Conservation (phyloP, 2,113 vertebrate genomes). For the Osmerus mordax region DNA sequence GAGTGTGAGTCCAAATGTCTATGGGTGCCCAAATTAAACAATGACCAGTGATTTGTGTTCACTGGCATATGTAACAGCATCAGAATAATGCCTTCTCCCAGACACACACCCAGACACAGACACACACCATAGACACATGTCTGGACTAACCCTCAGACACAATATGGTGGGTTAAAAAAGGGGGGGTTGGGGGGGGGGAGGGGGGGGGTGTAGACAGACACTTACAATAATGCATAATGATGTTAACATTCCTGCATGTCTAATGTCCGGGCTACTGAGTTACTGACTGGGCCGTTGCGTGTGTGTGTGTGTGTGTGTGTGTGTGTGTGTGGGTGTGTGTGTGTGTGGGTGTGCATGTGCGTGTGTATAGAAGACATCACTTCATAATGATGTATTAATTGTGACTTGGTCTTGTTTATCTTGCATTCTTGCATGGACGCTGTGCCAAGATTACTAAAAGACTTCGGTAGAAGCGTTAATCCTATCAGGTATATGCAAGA, state of each 20-base stretch:
- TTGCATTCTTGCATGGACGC: constrained; percentile 40
- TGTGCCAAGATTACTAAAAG: constrained; percentile 37
- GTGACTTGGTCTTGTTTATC: constrained; percentile 31
- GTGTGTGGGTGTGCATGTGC: constrained; percentile 10
- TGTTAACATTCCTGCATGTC: constrained; percentile 92
- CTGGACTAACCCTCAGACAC: constrained; percentile 72
- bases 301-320: constrained; percentile 28
- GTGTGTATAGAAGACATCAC: constrained; percentile 34
- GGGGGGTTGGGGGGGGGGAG: constrained; percentile 31
- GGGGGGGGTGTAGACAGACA: constrained; percentile 70
- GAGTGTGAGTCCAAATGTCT: constrained; percentile 1
- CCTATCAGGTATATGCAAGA: constrained; percentile 46
- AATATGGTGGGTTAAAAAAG: constrained; percentile 63
- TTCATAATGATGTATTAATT: constrained; percentile 67
- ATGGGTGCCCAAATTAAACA: constrained; percentile 19
- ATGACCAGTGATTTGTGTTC: constrained; percentile 53
- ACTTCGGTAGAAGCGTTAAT: constrained; percentile 48
- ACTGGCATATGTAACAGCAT: constrained; percentile 47
- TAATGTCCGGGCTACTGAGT: constrained; percentile 72
- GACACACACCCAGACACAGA: constrained; percentile 41
- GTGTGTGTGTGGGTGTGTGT: constrained; percentile 25
- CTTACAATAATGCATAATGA: constrained; percentile 88
- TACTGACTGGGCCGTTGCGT: constrained; percentile 39
- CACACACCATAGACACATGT: constrained; percentile 49
- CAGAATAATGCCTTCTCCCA: constrained; percentile 55